phyloP scores from a whole-genome alignment of 1,140 invertebrate genomes.

The Pseudomyrmex pallidus region DNA sequence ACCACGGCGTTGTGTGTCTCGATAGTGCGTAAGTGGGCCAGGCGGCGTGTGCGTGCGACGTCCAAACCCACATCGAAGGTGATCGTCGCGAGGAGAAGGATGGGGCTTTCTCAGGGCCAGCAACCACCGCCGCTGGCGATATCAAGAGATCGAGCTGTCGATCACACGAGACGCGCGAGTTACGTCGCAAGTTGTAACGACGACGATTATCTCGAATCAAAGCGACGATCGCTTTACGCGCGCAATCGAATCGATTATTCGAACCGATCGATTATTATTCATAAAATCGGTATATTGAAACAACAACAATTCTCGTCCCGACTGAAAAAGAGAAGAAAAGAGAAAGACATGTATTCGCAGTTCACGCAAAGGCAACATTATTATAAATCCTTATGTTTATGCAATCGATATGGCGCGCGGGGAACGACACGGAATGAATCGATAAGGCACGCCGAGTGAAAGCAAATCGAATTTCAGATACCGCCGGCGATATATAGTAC shows the following conservation, averaged over 20 bases:
- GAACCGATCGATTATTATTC: too few relatives aligned
- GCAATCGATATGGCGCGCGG: slow-evolving; percentile 40
- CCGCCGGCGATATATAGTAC: neutral
- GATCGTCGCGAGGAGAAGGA: slow-evolving; percentile 60
- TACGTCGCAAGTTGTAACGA: slow-evolving; percentile 67
- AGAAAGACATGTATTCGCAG: neutral
- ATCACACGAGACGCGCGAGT: slow-evolving; percentile 61
- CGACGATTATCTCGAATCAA: slow-evolving; percentile 46
- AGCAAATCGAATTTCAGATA: slow-evolving; percentile 29
- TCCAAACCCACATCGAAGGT: slow-evolving; percentile 76
- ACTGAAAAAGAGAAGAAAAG: neutral
- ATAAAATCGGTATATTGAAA: too few relatives aligned
- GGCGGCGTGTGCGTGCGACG: slow-evolving; percentile 72
- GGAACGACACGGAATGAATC: slow-evolving; percentile 45
- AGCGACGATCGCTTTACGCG: slow-evolving; percentile 5
- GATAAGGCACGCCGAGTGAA: slow-evolving; percentile 33
- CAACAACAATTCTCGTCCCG: too few relatives aligned
- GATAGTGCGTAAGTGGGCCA: slow-evolving; percentile 77
- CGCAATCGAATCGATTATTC: slow-evolving; percentile 29
- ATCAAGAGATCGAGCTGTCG: slow-evolving; percentile 44
- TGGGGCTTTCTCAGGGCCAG: slow-evolving; percentile 74
- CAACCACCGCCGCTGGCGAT: slow-evolving; percentile 57
- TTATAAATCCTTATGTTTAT: slow-evolving; percentile 15
- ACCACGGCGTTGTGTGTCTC: slow-evolving; percentile 39
- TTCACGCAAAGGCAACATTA: slow-evolving; percentile 33